These are phyloP conservation scores for Pollenia labialis DNA, from an alignment of 2,888 invertebrate genomes.

Conservation along the genomic window DNA sequence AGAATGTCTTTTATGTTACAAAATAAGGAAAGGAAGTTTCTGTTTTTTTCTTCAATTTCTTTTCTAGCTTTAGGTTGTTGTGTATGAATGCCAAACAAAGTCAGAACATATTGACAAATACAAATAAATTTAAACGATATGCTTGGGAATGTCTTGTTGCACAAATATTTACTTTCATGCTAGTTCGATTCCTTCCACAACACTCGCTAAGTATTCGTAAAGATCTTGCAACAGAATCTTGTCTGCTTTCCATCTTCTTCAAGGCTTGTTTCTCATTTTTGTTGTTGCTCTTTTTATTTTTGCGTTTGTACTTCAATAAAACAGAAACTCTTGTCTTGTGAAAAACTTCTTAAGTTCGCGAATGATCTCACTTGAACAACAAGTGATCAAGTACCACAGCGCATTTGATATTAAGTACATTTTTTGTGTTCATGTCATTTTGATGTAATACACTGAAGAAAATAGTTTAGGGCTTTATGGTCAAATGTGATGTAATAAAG, in stretches of 20 bases:
- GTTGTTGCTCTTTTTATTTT: background rate
- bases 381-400: slow-evolving; percentile 66
- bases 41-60: slow-evolving; percentile 7
- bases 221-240: slow-evolving; percentile 46
- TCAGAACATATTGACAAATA: slow-evolving; percentile 80
- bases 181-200: slow-evolving; percentile 10
- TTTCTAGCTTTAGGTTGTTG: slow-evolving; percentile 75
- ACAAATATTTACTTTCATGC: slow-evolving; percentile 42
- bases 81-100: slow-evolving; percentile 80
- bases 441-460: slow-evolving; percentile 20
- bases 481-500: too few species aligned
- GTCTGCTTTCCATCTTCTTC: slow-evolving; percentile 69
- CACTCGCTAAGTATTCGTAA: slow-evolving; percentile 4
- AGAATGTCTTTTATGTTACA: slow-evolving; percentile 39
- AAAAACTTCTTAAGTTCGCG: slow-evolving; percentile 40
- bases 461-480: background rate
- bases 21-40: slow-evolving; percentile 25
- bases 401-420: slow-evolving; percentile 49
- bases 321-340: slow-evolving; percentile 31
- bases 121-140: slow-evolving; percentile 70
- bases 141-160: slow-evolving; percentile 55
- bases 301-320: slow-evolving; percentile 17
- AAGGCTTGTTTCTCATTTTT: slow-evolving; percentile 30
- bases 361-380: slow-evolving; percentile 63
- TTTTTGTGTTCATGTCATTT: slow-evolving; percentile 49